Percentiles rank a stretch among this genome's conserved stretches.
Evolutionary conservation across 2,888 invertebrate species (phyloP).

Genomic region (Dichetophora obliterata): DNA sequence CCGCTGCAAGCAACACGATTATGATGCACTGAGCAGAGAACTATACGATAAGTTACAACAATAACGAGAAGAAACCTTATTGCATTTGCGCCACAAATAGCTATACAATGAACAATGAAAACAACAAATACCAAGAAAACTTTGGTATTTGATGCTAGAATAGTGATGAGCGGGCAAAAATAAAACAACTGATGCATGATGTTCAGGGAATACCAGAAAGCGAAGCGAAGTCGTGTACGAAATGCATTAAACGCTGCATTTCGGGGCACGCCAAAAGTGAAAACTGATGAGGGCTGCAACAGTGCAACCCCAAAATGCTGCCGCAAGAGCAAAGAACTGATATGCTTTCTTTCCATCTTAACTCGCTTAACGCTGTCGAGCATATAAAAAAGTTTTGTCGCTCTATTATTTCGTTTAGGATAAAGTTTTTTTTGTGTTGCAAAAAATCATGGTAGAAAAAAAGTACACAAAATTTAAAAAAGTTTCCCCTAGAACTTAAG

Average conservation of each 20-base stretch:
- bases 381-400: conserved; percentile 18
- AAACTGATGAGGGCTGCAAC: background rate
- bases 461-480: background rate
- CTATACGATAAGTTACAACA: background rate
- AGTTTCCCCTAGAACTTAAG: background rate
- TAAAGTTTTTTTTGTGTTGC: background rate
- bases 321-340: background rate
- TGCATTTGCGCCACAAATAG: background rate
- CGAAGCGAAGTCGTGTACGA: background rate
- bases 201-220: background rate
- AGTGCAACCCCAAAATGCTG: background rate
- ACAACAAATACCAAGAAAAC: background rate
- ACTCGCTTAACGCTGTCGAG: conserved; percentile 6
- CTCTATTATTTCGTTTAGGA: background rate
- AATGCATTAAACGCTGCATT: conserved; percentile 1
- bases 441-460: background rate
- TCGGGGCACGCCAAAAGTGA: background rate
- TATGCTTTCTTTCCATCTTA: conserved; percentile 2
- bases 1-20: background rate
- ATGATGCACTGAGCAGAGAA: background rate
- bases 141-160: background rate
- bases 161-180: background rate
- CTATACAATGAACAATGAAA: background rate
- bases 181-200: background rate
- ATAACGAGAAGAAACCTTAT: background rate